Evolutionary conservation across 1,140 invertebrate species (phyloP).

Genomic region (Acromyrmex charruanus): DNA sequence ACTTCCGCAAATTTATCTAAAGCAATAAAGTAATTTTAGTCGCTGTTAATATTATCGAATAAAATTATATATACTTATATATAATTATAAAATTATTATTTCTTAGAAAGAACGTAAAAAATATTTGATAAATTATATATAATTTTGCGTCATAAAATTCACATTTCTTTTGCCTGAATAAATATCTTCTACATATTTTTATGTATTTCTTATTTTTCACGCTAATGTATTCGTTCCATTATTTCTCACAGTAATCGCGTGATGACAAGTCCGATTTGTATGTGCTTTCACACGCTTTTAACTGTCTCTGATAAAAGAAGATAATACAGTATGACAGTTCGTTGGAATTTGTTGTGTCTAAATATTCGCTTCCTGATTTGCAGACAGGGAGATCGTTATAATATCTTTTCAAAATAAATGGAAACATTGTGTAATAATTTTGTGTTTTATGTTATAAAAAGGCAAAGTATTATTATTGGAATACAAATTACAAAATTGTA

Average conservation of each 20-base stretch:
- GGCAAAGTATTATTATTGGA: not conserved
- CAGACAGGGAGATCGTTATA: not conserved
- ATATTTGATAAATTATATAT: not conserved
- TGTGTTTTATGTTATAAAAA: not conserved
- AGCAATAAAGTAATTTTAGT: not conserved
- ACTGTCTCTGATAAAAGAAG: not conserved
- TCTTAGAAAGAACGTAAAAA: too few species aligned
- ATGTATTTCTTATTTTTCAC: not conserved
- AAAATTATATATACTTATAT: too few species aligned
- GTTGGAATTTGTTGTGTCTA: not conserved
- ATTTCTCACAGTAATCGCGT: not conserved
- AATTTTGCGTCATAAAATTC: not conserved
- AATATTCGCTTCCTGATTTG: not conserved
- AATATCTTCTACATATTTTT: not conserved
- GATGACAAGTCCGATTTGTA: not conserved
- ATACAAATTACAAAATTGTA: not conserved
- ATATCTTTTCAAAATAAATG: constrained; percentile 9
- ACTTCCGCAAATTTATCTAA: not conserved
- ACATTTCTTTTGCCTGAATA: not conserved
- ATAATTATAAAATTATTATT: too few species aligned
- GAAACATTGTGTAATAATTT: not conserved
- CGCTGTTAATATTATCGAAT: not conserved
- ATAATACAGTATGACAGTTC: not conserved
- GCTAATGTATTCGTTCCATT: constrained; percentile 27
- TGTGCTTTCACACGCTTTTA: not conserved